Evolutionary conservation across 2,888 invertebrate species (phyloP), one percentile per base, ranked within the genome.

Genomic region (Melitaea athalia): DNA sequence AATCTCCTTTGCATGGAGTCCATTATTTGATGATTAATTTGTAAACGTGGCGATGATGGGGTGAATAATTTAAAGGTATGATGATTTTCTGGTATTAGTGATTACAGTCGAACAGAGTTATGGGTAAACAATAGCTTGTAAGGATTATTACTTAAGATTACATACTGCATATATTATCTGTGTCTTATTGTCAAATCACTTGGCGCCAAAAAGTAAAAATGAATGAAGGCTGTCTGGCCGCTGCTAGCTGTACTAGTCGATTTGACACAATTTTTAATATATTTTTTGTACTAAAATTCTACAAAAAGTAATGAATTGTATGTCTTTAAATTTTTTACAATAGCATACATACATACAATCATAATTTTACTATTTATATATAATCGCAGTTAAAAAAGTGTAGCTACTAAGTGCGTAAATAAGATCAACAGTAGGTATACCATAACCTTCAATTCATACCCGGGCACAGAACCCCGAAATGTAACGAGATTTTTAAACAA

Each of bases 21-120:
- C 74, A 77, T 76, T 77, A 74, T 76, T 76, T 75, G 74, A 76
- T 81, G 74, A 81, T 82, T 82, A 83, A 83, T 83, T 83, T 82
- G 77, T 83, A 82, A 84, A 80, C 76, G 64, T 63, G 59, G 59
- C 63, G 62, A 65, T 69, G 62, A 65, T 69, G 65, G 67, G 72
- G 67, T 70, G 67, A 62, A 62, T 67, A 67, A 50, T 59, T 63
- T 57, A 57, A 11, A 38, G 15, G 57, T 57, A 57, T 57, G 57
- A 15, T 42, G 57, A 57, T 57, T 38, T 57, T 57, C 3, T 57
- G 42, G 15, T 15, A 57, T 57, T 55, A 15, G 57, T 42, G 57
- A 57, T 57, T 57, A 42, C 0, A 15, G 15, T 57, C 14, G 8
- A 45, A 14, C 45, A 14, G 43, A 45, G 4, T 14, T 14, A 11